These are phyloP conservation scores for Phrynocephalus versicolor DNA, from an alignment of 2,113 vertebrate genomes.

Conservation along the genomic window DNA sequence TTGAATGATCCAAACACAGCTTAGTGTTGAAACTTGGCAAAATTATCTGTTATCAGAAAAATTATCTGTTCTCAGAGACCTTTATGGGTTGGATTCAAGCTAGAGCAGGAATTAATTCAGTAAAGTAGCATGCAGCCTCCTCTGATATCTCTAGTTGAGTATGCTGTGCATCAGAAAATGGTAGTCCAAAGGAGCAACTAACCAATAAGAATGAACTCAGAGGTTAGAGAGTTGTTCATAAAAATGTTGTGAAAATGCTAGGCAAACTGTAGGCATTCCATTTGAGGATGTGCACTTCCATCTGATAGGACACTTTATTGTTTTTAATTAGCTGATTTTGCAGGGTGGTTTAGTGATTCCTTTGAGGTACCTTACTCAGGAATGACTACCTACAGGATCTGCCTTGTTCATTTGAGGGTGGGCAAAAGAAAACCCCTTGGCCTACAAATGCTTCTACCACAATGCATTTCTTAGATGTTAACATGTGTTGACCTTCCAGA, in stretches of 20 bases:
- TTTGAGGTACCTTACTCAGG: neutral
- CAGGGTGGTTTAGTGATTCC: neutral
- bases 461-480: neutral
- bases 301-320: neutral
- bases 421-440: neutral
- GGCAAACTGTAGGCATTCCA: neutral
- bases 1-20: neutral
- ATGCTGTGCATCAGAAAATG: no score
- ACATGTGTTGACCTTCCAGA: neutral
- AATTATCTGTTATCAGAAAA: neutral
- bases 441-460: neutral
- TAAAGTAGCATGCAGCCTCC: neutral
- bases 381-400: neutral
- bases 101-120: neutral
- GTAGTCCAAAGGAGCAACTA: neutral
- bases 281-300: neutral
- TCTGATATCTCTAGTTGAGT: neutral
- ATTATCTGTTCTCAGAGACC: neutral
- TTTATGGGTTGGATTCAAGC: neutral
- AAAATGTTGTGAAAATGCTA: neutral
- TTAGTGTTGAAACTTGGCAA: neutral
- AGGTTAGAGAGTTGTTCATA: neutral
- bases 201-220: no score
- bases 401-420: neutral
- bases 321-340: neutral